phyloP scores from a whole-genome alignment of 1,140 invertebrate genomes.

The Belonocnema kinseyi region DNA sequence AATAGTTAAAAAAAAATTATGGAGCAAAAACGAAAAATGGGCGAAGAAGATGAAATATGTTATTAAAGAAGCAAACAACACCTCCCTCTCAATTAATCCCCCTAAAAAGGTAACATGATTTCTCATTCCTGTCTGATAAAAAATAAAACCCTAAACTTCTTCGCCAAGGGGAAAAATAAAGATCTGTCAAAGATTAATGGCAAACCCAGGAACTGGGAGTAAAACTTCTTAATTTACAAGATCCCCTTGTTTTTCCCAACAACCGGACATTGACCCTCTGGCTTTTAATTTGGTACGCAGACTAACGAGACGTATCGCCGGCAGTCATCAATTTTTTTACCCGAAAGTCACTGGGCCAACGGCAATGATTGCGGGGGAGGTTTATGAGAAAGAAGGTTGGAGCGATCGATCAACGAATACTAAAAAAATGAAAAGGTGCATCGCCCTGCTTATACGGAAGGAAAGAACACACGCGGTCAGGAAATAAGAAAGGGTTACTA shows the following conservation, averaged over 20 bases:
- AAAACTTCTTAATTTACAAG: not conserved
- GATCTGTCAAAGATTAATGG: not conserved
- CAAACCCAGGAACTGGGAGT: not conserved
- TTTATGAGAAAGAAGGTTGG: not conserved
- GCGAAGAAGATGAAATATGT: too few species aligned
- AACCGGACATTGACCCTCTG: constrained; percentile 13
- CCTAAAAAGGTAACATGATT: too few species aligned
- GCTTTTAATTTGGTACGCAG: constrained; percentile 5
- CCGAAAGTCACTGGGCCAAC: not conserved
- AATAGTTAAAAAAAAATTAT: too few species aligned
- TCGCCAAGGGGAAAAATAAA: not conserved
- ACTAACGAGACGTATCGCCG: not conserved
- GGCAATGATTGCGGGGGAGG: constrained; percentile 17
- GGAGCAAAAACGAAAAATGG: too few species aligned
- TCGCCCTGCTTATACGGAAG: constrained; percentile 49
- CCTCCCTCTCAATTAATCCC: too few species aligned
- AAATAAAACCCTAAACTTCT: not conserved
- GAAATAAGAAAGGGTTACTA: constrained; percentile 66
- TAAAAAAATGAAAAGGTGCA: constrained; percentile 55
- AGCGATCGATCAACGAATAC: constrained; percentile 35
- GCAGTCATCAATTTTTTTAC: not conserved
- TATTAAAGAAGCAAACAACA: too few species aligned
- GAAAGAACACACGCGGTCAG: constrained; percentile 47
- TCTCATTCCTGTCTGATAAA: not conserved
- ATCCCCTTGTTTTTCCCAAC: constrained; percentile 22